These are phyloP conservation scores for Lissonota sp. DNA, from an alignment of 2,888 invertebrate species.

Conservation along the genomic window DNA sequence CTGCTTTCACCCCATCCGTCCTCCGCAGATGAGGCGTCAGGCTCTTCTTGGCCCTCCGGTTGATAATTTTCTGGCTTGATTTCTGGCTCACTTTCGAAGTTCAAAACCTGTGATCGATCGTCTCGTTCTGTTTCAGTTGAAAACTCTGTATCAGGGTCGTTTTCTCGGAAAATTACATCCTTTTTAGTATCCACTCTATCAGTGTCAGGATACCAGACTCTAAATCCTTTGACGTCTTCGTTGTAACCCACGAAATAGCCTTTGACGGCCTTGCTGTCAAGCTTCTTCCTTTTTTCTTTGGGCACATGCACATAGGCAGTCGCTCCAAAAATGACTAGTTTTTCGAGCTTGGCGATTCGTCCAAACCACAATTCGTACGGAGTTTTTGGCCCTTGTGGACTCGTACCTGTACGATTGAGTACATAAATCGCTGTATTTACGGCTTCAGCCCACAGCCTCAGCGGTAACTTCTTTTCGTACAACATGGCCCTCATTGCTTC, in stretches of 20 bases:
- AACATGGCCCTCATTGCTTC: constrained; percentile 65
- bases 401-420: constrained; percentile 39
- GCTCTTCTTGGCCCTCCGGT: constrained; percentile 2
- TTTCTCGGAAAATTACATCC: constrained; percentile 60
- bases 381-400: constrained; percentile 12
- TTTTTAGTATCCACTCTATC: constrained; percentile 25
- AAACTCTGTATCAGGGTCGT: neutral
- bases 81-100: neutral
- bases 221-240: constrained; percentile 31
- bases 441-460: constrained; percentile 35
- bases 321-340: constrained; percentile 8
- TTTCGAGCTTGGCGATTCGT: neutral
- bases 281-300: constrained; percentile 8
- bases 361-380: constrained; percentile 37
- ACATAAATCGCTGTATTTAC: constrained; percentile 35
- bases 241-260: constrained; percentile 30
- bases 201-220: constrained; percentile 27
- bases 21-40: constrained; percentile 9
- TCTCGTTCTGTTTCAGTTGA: constrained; percentile 15
- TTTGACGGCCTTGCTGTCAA: constrained; percentile 11
- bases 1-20: neutral
- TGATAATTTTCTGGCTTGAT: constrained; percentile 7
- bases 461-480: constrained; percentile 44
- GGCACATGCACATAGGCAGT: constrained; percentile 24
- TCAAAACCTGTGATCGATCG: constrained; percentile 12